Percentiles rank a stretch among this genome's conserved stretches.
Conservation (phyloP, 2,888 invertebrate genomes). For the Galeruca laticollis region DNA sequence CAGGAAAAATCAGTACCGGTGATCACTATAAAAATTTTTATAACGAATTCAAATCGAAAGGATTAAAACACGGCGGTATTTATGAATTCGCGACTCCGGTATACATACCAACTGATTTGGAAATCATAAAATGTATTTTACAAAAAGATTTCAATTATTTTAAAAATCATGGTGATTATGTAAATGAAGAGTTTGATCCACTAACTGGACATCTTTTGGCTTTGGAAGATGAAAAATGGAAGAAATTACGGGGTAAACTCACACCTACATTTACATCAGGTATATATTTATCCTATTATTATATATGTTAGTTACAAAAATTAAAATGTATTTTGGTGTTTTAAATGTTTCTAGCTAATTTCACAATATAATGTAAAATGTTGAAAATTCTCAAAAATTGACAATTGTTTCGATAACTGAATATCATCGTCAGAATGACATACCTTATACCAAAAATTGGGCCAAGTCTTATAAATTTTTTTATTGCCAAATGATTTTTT, state of each 20-base stretch:
- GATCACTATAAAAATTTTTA: slow-evolving; percentile 37
- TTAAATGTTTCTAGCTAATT: no score
- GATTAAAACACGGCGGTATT: slow-evolving; percentile 51
- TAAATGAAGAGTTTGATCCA: slow-evolving; percentile 59
- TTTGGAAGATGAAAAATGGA: slow-evolving; percentile 63
- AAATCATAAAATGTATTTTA: slow-evolving; percentile 59
- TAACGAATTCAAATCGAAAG: slow-evolving; percentile 45
- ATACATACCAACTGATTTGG: slow-evolving; percentile 59
- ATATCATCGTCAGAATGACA: no score
- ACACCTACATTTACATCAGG: slow-evolving; percentile 54
- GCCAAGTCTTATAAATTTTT: no score
- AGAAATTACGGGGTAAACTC: slow-evolving; percentile 61
- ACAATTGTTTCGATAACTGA: no score
- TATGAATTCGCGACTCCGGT: slow-evolving; percentile 53
- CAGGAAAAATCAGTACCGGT: slow-evolving; percentile 16
- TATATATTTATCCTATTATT: no score
- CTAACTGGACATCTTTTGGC: slow-evolving; percentile 55
- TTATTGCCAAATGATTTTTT: no score
- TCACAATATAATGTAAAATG: no score
- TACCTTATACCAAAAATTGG: no score
- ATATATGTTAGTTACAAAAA: no score
- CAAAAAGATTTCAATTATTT: slow-evolving; percentile 62
- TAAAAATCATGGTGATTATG: slow-evolving; percentile 57
- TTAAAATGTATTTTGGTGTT: no score
- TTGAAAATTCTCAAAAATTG: no score